phyloP scores from a whole-genome alignment of 37 sponge, comb jelly and placozoan genomes.

The Hexactinellida sp. region DNA sequence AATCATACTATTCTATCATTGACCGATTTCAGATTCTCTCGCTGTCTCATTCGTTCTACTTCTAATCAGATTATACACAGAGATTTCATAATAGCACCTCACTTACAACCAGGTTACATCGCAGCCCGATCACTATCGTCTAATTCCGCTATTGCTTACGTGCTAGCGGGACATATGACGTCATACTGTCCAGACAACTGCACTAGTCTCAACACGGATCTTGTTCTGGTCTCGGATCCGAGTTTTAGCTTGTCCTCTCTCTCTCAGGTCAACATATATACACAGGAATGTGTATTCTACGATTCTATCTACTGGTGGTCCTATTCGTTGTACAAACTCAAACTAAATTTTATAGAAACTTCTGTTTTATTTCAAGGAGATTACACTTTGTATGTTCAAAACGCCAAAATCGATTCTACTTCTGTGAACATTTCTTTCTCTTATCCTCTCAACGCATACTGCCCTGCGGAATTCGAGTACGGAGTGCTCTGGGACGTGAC shows the following conservation, averaged over 20 bases:
- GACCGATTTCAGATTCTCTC: background rate
- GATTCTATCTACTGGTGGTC: background rate
- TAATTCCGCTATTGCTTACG: background rate
- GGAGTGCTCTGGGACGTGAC: background rate
- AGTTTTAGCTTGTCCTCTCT: background rate
- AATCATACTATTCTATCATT: background rate
- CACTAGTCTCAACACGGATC: background rate
- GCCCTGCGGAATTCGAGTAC: background rate
- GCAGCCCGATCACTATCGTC: background rate
- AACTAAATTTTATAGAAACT: background rate
- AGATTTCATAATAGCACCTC: background rate
- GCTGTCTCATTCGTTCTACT: background rate
- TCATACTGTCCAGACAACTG: background rate
- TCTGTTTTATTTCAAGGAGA: background rate
- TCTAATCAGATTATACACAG: background rate
- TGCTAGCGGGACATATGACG: background rate
- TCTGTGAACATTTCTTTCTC: background rate
- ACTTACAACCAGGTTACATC: background rate
- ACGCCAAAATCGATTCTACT: background rate
- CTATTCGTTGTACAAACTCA: background rate
- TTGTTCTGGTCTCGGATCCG: background rate
- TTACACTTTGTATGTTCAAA: background rate
- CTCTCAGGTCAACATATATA: background rate
- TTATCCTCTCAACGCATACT: background rate
- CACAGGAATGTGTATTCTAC: background rate